Percentiles rank a stretch among this genome's conserved stretches.
phyloP scores from a whole-genome alignment of 2,113 vertebrate genomes.

The Vombatus ursinus region DNA sequence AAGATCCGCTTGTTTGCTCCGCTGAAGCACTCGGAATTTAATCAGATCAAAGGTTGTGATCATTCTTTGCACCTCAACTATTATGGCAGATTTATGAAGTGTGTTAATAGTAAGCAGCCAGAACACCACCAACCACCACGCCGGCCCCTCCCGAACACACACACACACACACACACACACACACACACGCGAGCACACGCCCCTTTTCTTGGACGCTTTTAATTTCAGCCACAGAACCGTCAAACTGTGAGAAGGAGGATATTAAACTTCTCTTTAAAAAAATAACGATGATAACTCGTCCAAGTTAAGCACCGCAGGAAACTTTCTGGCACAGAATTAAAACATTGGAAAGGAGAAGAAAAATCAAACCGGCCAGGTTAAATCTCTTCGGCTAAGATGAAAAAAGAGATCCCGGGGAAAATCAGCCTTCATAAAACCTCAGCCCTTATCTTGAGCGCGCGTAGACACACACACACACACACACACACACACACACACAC shows the following conservation, averaged over 20 bases:
- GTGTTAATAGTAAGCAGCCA: neutral
- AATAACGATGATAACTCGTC: neutral
- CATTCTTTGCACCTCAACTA: constrained; percentile 12
- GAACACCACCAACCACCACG: neutral
- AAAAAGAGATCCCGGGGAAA: constrained; percentile 1
- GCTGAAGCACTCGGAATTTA: constrained; percentile 18
- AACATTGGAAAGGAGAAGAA: constrained; percentile 18
- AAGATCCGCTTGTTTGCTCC: constrained; percentile 14
- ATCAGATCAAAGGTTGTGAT: constrained; percentile 46
- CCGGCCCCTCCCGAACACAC: neutral
- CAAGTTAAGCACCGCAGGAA: constrained; percentile 18
- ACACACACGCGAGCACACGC: neutral
- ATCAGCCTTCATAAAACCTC: neutral
- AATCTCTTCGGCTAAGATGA: neutral
- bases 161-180: neutral
- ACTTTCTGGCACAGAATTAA: constrained; percentile 65
- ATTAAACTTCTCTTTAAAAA: constrained; percentile 39
- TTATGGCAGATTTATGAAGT: constrained; percentile 34
- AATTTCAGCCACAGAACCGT: constrained; percentile 13
- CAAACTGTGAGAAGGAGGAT: constrained; percentile 1
- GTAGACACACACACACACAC: neutral
- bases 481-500: neutral
- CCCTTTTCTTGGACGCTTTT: neutral
- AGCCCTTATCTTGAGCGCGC: neutral
- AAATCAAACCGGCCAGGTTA: constrained; percentile 15